Conservation (phyloP, 2,113 vertebrate species). For the Mus spicilegus region DNA sequence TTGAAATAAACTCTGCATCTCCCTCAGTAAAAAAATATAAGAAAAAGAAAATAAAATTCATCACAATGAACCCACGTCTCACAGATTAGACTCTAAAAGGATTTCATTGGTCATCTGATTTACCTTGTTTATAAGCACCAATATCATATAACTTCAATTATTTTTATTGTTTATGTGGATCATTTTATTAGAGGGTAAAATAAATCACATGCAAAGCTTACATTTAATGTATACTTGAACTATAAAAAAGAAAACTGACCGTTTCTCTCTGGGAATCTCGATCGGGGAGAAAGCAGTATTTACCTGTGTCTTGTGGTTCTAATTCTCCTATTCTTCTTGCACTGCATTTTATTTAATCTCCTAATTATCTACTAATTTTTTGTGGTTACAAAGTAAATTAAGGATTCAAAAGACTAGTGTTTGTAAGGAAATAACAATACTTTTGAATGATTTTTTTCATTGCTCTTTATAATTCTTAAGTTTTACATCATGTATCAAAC, state of each 20-base stretch:
- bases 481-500: not conserved
- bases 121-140: not conserved
- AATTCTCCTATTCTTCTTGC: not conserved
- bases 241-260: not conserved
- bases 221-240: not conserved
- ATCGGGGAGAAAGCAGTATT: not conserved
- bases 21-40: not conserved
- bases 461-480: not conserved
- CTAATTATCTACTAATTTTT: not conserved
- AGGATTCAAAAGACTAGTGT: not conserved
- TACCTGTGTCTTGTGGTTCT: not conserved
- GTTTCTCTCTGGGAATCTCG: not conserved
- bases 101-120: not conserved
- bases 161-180: not conserved
- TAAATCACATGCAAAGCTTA: not conserved
- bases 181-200: not conserved
- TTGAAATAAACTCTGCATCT: not conserved
- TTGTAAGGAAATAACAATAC: not conserved
- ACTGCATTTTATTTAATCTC: not conserved
- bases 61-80: fast-evolving
- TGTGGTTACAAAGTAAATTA: not conserved
- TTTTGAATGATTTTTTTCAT: not conserved
- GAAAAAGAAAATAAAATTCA: not conserved
- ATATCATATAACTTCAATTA: not conserved
- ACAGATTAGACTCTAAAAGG: not conserved